phyloP scores from a whole-genome alignment of 2,113 vertebrate species.

The Geothlypis trichas region DNA sequence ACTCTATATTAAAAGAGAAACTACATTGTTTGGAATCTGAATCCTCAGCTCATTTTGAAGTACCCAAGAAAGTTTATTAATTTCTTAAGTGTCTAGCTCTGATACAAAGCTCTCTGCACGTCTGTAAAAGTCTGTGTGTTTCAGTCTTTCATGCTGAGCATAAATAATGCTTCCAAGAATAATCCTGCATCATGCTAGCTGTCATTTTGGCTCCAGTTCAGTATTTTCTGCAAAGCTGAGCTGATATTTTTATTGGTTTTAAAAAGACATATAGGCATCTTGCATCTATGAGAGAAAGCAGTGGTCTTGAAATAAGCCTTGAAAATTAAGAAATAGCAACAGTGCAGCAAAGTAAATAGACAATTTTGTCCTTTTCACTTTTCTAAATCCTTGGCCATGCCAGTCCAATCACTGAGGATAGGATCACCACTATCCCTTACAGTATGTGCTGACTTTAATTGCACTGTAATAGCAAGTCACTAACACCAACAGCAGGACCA shows the following conservation, averaged over 20 bases:
- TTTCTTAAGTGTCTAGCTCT: neutral
- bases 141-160: neutral
- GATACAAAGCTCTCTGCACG: neutral
- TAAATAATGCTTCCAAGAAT: slow-evolving; percentile 29
- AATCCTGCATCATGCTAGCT: neutral
- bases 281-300: neutral
- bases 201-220: neutral
- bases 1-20: neutral
- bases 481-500: neutral
- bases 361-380: neutral
- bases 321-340: neutral
- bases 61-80: neutral
- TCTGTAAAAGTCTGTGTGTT: neutral
- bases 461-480: neutral
- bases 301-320: neutral
- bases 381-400: neutral
- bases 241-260: neutral
- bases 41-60: neutral
- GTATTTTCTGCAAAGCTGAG: neutral
- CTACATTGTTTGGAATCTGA: neutral
- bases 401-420: neutral
- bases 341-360: neutral
- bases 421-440: neutral
- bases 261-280: neutral
- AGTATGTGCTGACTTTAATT: neutral